Conservation (phyloP, 2,113 vertebrate species). For the Plecturocebus donacophilus region DNA sequence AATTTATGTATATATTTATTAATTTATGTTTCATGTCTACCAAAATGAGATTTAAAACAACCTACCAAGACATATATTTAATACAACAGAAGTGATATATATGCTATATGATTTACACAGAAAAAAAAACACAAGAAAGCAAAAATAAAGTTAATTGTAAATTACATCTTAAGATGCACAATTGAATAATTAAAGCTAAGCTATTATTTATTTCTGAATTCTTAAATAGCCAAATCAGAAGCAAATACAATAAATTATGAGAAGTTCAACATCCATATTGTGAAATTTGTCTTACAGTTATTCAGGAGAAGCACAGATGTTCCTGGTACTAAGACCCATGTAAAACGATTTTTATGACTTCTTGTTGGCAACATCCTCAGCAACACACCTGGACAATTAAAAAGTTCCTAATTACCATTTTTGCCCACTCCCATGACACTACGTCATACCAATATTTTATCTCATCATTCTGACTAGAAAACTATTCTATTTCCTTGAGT, state of each 20-base stretch:
- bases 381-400: not conserved
- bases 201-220: slow-evolving; percentile 21
- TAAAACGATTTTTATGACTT: not conserved
- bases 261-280: not conserved
- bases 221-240: not conserved
- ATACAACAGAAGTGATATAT: not conserved
- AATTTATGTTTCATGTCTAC: not conserved
- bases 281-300: not conserved
- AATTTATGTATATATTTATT: not conserved
- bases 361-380: not conserved
- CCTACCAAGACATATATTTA: not conserved
- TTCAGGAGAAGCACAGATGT: not conserved
- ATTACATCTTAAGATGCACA: not conserved
- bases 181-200: not conserved
- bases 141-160: not conserved
- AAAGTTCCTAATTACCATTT: not conserved
- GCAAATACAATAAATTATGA: not conserved
- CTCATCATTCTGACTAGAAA: not conserved
- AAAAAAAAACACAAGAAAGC: not conserved
- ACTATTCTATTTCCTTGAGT: not conserved
- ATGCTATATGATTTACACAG: not conserved
- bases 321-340: not conserved
- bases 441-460: not conserved
- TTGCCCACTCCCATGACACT: not conserved
- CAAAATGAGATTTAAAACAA: not conserved